These are phyloP conservation scores for rabbit (Oryctolagus cuniculus) DNA, from an alignment of 2,113 vertebrate genomes.

Conservation along the genomic window mOryCun1.1 NC_091439.1:70986001-70986500, in stretches of 20 bases:
- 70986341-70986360: too few relatives aligned
- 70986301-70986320: too few relatives aligned
- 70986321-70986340: too few relatives aligned
- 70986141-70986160: constrained; percentile 43
- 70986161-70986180: background rate
- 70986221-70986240: constrained; percentile 28
- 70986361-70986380: too few relatives aligned
- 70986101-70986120: constrained; percentile 10
- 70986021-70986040: background rate
- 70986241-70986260: constrained; percentile 29
- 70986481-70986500: too few relatives aligned
- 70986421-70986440: too few relatives aligned
- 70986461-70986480: too few relatives aligned
- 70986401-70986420: too few relatives aligned
- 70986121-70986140: background rate
- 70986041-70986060: constrained; percentile 5
- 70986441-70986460: too few relatives aligned
- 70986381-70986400: too few relatives aligned
- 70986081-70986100: background rate
- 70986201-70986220: constrained; percentile 39
- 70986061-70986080: background rate
- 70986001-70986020: too few relatives aligned
- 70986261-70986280: background rate
- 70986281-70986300: background rate
- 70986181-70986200: constrained; percentile 66